Conservation (phyloP, 2,797 vertebrate genomes). For the Benthosema pterotum region DNA sequence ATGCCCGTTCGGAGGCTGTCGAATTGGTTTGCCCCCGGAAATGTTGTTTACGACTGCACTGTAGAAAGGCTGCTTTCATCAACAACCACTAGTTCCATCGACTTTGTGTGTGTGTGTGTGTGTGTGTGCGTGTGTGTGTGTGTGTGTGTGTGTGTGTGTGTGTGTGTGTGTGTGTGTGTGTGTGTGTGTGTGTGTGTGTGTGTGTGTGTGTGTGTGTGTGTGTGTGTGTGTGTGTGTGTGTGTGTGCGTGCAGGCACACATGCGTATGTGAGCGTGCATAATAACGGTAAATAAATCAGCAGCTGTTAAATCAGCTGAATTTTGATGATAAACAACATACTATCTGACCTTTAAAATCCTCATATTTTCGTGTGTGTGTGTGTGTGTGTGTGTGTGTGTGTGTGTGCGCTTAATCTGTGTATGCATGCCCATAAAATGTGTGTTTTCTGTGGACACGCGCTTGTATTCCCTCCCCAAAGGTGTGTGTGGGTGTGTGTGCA, state of each 20-base stretch:
- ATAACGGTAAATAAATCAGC: too few species aligned
- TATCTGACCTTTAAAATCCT: too few species aligned
- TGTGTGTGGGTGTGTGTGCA: neutral
- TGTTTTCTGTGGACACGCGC: neutral
- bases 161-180: neutral
- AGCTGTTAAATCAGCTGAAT: too few species aligned
- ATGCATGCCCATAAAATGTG: neutral
- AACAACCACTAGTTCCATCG: too few species aligned
- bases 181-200: constrained; percentile 1
- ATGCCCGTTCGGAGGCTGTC: too few species aligned
- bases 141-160: constrained; percentile 12
- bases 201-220: neutral
- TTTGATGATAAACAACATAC: too few species aligned
- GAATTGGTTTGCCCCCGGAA: too few species aligned
- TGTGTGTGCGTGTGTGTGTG: constrained; percentile 9
- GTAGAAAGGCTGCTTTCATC: too few species aligned
- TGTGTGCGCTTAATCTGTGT: neutral
- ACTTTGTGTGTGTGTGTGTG: neutral
- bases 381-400: neutral
- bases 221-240: too few species aligned
- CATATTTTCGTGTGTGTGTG: neutral
- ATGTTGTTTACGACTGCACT: too few species aligned
- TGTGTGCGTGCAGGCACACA: too few species aligned
- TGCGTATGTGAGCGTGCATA: too few species aligned
- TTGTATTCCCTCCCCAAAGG: neutral